Evolutionary conservation across 1,140 invertebrate genomes (phyloP), one percentile per base, ranked within the genome.

Genomic region (Geopemphigus sp.): DNA sequence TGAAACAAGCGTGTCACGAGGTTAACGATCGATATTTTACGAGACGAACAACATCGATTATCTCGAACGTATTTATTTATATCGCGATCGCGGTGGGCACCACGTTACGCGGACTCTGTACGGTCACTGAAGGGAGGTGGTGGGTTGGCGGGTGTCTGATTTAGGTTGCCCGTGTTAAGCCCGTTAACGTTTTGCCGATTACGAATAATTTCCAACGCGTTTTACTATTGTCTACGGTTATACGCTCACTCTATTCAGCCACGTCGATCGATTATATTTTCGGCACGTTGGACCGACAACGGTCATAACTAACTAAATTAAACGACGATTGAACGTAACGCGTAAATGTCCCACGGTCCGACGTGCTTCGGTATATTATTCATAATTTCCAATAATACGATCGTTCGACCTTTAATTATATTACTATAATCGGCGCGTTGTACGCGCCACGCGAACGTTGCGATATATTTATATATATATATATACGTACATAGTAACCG

Each of bases 391-490:
- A 57, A 57, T 57, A 57, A 57, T 59, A 59, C 57, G 57, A 24
- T 59, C 22, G 14, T 26, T 59, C 57, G 57, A 59, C 57, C 57
- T 59, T 59, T 59, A 59, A n/a, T n/a, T n/a, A n/a, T n/a, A n/a
- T n/a, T n/a, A n/a, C n/a, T n/a, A n/a, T n/a, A n/a, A n/a, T n/a
- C n/a, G n/a, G n/a, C n/a, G n/a, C n/a, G n/a, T n/a, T n/a, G n/a
- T n/a, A n/a, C n/a, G n/a, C n/a, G n/a, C n/a, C n/a, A n/a, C n/a
- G n/a, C n/a, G n/a, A n/a, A n/a, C n/a, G n/a, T n/a, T n/a, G n/a
- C n/a, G 5, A 24, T 57, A 14, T 24, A 5, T 59, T 14, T 3
- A 10, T 57, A 57, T 57, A 3, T 24, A 57, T n/a, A 12, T 19
- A 19, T 19, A 1, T 54, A 0, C 0, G 5, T 54, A 54, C 10